Evolutionary conservation across 35 echinoderm and acorn worm species (phyloP), one percentile per base, ranked within the genome.

Genomic region (Anneissia japonica): DNA sequence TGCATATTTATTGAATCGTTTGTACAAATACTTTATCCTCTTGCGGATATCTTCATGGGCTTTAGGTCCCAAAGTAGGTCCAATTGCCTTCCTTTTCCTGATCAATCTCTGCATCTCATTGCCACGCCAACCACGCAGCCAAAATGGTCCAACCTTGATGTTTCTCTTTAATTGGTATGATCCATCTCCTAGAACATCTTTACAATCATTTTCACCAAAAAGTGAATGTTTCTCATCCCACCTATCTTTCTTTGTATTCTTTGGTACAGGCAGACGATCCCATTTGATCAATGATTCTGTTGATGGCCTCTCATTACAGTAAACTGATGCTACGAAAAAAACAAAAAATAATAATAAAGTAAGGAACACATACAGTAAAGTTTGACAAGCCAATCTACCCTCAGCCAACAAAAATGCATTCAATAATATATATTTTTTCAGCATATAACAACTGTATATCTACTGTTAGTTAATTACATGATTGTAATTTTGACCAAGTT

Each of bases 121-220:
- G 9, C 92, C 92, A 40, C 39, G 85, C 96, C 96, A 97, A 32
- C 95, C 96, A 7, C 84, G 85, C 73, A 99, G 39, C 96, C 96
- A 99, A 77, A 56, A 89, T 2, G 96, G 96, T 76, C 96, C 96
- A 36, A 35, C 55, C 32, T 99, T 99, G n/a, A 99, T 72, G 51
- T 99, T 99, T 73, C 76, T 86, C 32, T 82, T 76, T 32, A 99
- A 64, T 33, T 76, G 34, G 79, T 99, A 99, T 0, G 89, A 86
- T 0, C 96, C 96, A 56, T 99, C 96, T 30, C 96, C 96, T 4
- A 99, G 80, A 30, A 99, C 91, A 77, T 99, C 96, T 85, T 99
- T 99, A 84, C 91, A 99, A 87, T 99, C 96, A 41, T 99, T 99
- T 87, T 99, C 96, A 56, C 96, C 96, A 78, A 94, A 99, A 17